Conservation (phyloP, 2,113 vertebrate genomes). For the Mormoops blainvillei region DNA sequence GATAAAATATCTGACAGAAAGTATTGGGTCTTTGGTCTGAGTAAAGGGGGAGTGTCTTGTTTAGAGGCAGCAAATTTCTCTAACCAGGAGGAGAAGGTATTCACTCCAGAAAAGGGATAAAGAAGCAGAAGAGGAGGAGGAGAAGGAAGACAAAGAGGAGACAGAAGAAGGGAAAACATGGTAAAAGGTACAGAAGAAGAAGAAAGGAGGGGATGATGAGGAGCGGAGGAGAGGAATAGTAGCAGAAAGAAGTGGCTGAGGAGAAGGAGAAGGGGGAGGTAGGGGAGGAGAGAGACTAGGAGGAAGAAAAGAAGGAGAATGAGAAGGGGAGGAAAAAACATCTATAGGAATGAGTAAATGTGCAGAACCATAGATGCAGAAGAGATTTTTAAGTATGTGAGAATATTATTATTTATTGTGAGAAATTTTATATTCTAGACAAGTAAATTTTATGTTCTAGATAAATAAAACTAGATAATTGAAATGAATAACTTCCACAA, state of each 20-base stretch:
- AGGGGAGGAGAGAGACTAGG: neutral
- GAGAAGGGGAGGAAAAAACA: neutral
- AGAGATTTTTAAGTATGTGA: neutral
- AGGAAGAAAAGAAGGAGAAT: neutral
- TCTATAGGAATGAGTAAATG: neutral
- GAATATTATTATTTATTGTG: neutral
- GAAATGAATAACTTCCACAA: neutral
- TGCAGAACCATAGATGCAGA: neutral
- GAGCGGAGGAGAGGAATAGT: neutral
- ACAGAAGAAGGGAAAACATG: neutral
- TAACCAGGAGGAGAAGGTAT: neutral
- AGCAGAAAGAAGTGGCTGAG: neutral
- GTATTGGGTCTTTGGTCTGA: neutral
- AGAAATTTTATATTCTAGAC: neutral
- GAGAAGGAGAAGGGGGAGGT: neutral
- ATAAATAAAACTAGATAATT: neutral
- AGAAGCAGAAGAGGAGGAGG: neutral
- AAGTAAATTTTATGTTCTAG: neutral
- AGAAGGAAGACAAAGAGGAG: too few species aligned
- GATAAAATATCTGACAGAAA: neutral
- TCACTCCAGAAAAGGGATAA: neutral
- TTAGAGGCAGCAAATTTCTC: neutral
- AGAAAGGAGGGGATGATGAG: too few species aligned
- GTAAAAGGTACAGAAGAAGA: neutral
- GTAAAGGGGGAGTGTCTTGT: neutral